phyloP scores from a whole-genome alignment of 2,888 invertebrate species.

The Spialia ferax region DNA sequence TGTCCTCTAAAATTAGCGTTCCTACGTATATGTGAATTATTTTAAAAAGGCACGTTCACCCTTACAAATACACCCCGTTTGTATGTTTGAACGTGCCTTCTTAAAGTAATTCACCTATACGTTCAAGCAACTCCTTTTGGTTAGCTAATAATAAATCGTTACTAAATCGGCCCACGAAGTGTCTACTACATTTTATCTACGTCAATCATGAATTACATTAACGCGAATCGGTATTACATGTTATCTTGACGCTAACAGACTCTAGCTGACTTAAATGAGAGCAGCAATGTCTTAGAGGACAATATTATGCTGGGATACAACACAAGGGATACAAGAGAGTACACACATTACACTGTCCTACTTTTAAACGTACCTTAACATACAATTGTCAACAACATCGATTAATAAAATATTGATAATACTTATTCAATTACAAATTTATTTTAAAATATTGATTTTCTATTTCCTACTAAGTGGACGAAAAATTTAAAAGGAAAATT shows the following conservation, averaged over 20 bases:
- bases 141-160: neutral
- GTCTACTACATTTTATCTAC: constrained; percentile 23
- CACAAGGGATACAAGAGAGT: constrained; percentile 36
- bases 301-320: constrained; percentile 22
- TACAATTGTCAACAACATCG: constrained; percentile 30
- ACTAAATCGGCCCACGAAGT: neutral
- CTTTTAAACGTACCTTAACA: constrained; percentile 24
- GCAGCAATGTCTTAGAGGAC: constrained; percentile 45
- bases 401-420: constrained; percentile 26
- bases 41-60: no score
- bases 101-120: no score
- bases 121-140: constrained; percentile 7
- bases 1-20: no score
- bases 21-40: no score
- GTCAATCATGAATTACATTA: constrained; percentile 56
- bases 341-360: constrained; percentile 39
- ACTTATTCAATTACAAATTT: constrained; percentile 27
- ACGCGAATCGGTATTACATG: constrained; percentile 58
- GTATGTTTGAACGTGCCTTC: no score
- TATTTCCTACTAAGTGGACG: constrained; percentile 33
- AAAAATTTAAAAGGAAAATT: constrained; percentile 29
- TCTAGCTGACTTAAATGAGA: constrained; percentile 73
- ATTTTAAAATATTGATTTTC: constrained; percentile 23
- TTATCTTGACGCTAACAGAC: constrained; percentile 68
- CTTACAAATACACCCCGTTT: no score